Base-by-base conservation (phyloP, 2,797 vertebrate genomes). In the Gadopsis bispinosus region DNA sequence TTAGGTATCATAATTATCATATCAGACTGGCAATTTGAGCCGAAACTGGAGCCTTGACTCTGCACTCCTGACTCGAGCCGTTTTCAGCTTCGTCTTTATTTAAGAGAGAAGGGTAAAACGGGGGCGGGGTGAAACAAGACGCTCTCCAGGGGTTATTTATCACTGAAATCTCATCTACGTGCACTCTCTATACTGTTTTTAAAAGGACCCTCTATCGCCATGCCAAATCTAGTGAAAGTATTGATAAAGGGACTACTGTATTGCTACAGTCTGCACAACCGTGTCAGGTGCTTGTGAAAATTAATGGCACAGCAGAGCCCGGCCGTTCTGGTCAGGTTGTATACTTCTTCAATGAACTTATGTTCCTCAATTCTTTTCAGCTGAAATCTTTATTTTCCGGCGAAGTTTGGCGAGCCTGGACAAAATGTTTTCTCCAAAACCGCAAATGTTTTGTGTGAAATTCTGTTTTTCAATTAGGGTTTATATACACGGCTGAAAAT, bases 1-100 rank as follows among this genome's bases (percentile, higher is more conserved):
- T 93, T 91, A 77, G 91, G 88, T 93, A 90, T 94, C 93, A 94
- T 93, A 94, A 90, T 95, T 94, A 94, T 95, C 91, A 95, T 92
- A 94, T 95, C 92, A 88, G 91, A 78, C 69, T 41, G 73, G 91
- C 77, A 86, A 94, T 88, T 90, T 73, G 91, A 94, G 93, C 83
- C 3, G 90, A 88, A 92, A 94, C 85, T 48, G 63, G 87, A 95
- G 75, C 87, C 85, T 73, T 20, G 80, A 79, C 83, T 80, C 78
- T 77, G 83, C 65, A 69, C 82, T 88, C 83, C 84, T 87, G 91
- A 92, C 92, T 87, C 88, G 9, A 86, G 85, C 75, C 88, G 61
- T 91, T 93, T 91, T 88, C 87, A 83, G 84, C 77, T 75, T 87
- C 33, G 67, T 87, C 89, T 91, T 91, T 91, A 92, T 92, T 93